These are phyloP conservation scores for Cerceris ruficornis DNA, from an alignment of 2,888 invertebrate species.

Conservation along the genomic window DNA sequence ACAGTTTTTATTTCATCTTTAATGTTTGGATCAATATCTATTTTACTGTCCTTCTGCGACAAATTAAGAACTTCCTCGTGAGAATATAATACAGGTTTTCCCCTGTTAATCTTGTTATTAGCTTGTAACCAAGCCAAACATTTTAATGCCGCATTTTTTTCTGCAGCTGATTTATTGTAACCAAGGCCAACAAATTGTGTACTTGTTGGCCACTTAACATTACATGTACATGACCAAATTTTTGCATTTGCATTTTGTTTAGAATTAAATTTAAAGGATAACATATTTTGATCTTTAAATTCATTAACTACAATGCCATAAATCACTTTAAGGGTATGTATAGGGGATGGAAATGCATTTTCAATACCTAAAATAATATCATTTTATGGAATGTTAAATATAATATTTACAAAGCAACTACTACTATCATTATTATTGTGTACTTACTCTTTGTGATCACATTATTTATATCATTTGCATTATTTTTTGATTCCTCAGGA, in stretches of 20 bases:
- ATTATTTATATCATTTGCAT: no score
- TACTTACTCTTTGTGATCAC: no score
- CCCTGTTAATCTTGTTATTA: conserved; percentile 82
- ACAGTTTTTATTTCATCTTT: conserved; percentile 81
- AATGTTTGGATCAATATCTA: conserved; percentile 79
- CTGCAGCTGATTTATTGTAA: conserved; percentile 83
- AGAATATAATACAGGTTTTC: conserved; percentile 83
- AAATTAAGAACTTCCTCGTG: conserved; percentile 79
- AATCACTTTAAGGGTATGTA: not conserved
- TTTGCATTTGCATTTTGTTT: not conserved
- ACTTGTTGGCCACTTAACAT: conserved; percentile 84
- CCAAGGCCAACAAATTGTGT: conserved; percentile 83
- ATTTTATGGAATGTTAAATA: not conserved
- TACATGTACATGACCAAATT: conserved; percentile 81
- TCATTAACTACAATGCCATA: not conserved
- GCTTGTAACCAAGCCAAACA: conserved; percentile 84
- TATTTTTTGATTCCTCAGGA: no score
- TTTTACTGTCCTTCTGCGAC: conserved; percentile 73
- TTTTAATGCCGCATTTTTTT: conserved; percentile 83
- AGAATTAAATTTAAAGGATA: not conserved
- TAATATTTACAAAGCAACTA: not conserved
- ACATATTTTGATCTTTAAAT: not conserved
- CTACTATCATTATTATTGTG: no score
- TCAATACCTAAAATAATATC: not conserved
- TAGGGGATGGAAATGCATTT: not conserved